Base-by-base conservation (phyloP, 2,888 invertebrate genomes). In the Drosophila fungiperda region DNA sequence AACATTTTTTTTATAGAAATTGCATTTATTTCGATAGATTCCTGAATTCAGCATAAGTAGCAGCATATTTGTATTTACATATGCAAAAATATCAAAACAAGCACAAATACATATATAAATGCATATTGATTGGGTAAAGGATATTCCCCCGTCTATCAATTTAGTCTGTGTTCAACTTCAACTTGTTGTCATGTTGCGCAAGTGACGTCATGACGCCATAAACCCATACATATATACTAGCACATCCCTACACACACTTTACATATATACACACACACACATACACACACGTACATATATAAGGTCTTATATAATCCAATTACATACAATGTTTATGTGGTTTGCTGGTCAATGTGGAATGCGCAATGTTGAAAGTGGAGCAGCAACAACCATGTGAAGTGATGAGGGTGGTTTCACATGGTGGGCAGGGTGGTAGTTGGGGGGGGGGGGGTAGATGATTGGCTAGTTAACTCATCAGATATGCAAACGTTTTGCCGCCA, bases 311-410 rank as follows among this genome's bases (percentile, higher is more conserved):
- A 29, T 55, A 55, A 55, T 38, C 57, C 57, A 57, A 57, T 32
- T 57, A 57, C 40, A 57, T 42, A 57, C 29, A 32, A 57, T 33
- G n/a, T 33, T 32, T 20, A 32, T 55, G 9, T 32, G 17, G 17
- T 40, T 40, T 54, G 45, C 60, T 70, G 64, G 59, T 40, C 77
- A 72, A 80, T 65, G 50, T 66, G 66, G 59, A 52, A 52, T 50
- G 66, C 59, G 54, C 53, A 36, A 53, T 40, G 58, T 50, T 57
- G 29, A 61, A 79, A 79, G 75, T 78, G 75, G 79, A 68, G 63
- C 72, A 65, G 23, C 45, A 23, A 26, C 29, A 29, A 63, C 61
- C 38, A 40, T 26, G 8, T 52, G 53, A 40, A 35, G 33, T 36
- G 48, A 6, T 26, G 33, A 15, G 20, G 66, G 42, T 42, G 9